A percentile compares a stretch with the other conserved stretches of the same genome.
phyloP scores from a whole-genome alignment of 1,140 invertebrate species.

The Lordiphosa stackelbergi region DNA sequence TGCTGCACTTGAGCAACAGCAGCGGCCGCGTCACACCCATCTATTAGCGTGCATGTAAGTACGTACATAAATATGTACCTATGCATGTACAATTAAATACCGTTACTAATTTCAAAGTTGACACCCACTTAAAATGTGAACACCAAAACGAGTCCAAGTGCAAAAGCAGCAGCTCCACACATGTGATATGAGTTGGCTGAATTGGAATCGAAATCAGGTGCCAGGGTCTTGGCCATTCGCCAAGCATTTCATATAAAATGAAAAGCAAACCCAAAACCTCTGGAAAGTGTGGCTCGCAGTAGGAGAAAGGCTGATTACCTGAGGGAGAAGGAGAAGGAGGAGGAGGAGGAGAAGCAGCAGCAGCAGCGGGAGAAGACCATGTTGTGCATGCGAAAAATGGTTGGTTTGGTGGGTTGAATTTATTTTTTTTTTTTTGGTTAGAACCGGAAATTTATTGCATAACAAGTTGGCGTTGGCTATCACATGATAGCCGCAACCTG shows the following conservation, averaged over 20 bases:
- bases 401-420: slow-evolving; percentile 5
- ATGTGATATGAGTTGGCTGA: slow-evolving; percentile 2
- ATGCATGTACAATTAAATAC: slow-evolving; percentile 43
- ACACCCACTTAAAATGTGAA: slow-evolving; percentile 52
- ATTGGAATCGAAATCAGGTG: background rate
- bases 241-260: slow-evolving; percentile 8
- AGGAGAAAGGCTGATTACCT: slow-evolving; percentile 6
- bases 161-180: background rate
- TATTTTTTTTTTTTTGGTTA: slow-evolving; percentile 38
- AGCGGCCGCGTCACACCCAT: slow-evolving; percentile 4
- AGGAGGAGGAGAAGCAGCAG: background rate
- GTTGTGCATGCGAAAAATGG: slow-evolving; percentile 12
- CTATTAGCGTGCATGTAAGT: slow-evolving; percentile 6
- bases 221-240: slow-evolving; percentile 2
- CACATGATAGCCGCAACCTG: slow-evolving; percentile 40
- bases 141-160: slow-evolving; percentile 4
- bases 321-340: background rate
- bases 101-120: slow-evolving; percentile 60
- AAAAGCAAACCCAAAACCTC: slow-evolving; percentile 4
- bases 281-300: slow-evolving; percentile 5
- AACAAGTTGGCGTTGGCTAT: slow-evolving; percentile 65
- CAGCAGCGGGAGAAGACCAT: background rate
- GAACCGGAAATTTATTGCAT: slow-evolving; percentile 75
- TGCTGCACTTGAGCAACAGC: background rate
- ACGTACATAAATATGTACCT: background rate